Evolutionary conservation across 2,888 invertebrate species (phyloP).

Genomic region (Aleiodes leptofemur): DNA sequence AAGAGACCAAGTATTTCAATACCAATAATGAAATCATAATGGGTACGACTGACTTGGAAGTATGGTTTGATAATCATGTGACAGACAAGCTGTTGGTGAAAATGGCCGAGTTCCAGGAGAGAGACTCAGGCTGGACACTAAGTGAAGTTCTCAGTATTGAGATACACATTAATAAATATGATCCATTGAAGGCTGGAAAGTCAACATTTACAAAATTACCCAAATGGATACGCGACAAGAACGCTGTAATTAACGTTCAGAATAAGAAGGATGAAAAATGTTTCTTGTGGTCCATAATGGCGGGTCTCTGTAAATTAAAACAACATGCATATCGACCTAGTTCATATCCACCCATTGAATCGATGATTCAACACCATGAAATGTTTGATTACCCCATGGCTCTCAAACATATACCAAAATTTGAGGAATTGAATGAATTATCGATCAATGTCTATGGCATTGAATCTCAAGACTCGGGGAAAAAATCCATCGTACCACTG

Average conservation of each 20-base stretch:
- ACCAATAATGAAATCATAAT: slow-evolving; percentile 54
- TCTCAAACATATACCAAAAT: background rate
- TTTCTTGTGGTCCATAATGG: slow-evolving; percentile 53
- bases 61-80: slow-evolving; percentile 50
- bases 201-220: slow-evolving; percentile 54
- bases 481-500: background rate
- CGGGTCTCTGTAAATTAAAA: slow-evolving; percentile 42
- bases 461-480: background rate
- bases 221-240: slow-evolving; percentile 47
- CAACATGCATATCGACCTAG: background rate
- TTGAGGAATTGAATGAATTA: slow-evolving; percentile 12
- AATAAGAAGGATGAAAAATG: slow-evolving; percentile 55
- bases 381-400: slow-evolving; percentile 15
- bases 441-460: slow-evolving; percentile 13
- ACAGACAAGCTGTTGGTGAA: slow-evolving; percentile 46
- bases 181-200: slow-evolving; percentile 44
- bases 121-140: slow-evolving; percentile 51
- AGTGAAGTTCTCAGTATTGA: slow-evolving; percentile 51
- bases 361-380: background rate
- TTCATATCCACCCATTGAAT: background rate
- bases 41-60: slow-evolving; percentile 49
- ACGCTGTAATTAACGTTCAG: slow-evolving; percentile 56
- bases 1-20: slow-evolving; percentile 56
- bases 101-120: slow-evolving; percentile 55
- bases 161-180: slow-evolving; percentile 52